Evolutionary conservation across 2,888 invertebrate genomes (phyloP), one percentile per base, ranked within the genome.

Genomic region (Iphiclides podalirius): DNA sequence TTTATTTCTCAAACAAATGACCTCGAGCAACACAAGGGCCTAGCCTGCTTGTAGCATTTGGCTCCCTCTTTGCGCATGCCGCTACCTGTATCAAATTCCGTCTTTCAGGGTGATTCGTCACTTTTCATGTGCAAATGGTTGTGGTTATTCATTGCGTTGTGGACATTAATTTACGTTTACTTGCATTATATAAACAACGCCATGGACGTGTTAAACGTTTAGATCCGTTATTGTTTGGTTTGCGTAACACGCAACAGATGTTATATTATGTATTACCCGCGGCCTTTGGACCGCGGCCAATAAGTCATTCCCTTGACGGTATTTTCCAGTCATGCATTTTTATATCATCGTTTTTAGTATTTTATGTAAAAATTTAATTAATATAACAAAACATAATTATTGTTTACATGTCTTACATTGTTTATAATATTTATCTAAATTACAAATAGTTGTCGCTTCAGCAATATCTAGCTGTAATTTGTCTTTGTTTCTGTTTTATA

Each of bases 201-300:
- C 54, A 59, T 63, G 59, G 60, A 62, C 54, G 64, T 60, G 59
- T 60, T 60, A 54, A 33, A 36, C 26, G 51, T 45, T 34, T 48
- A 55, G 56, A 53, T 43, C 16, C 20, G 40, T 41, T 51, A 44
- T 38, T 51, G 50, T 58, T 59, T 52, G 43, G 52, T 58, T 52
- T 52, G 55, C 48, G 53, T 58, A 52, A 58, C 28, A 42, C 55
- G 58, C 55, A 60, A 58, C 64, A 59, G 55, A 59, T 57, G 57
- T 60, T 49, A 15, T 38, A 20, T 20, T 6, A 31, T 45, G 40
- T 50, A 36, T 70, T 67, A 71, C 63, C 66, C 62, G 58, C 63
- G 75, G 70, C 71, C 70, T 75, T 69, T 69, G 73, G 63, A 35
- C 46, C 16, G 52, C 56, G 72, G 83, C 84, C 84, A 85, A 78